phyloP scores from a whole-genome alignment of 2,113 vertebrate species.

The Grammomys dolichurus region DNA sequence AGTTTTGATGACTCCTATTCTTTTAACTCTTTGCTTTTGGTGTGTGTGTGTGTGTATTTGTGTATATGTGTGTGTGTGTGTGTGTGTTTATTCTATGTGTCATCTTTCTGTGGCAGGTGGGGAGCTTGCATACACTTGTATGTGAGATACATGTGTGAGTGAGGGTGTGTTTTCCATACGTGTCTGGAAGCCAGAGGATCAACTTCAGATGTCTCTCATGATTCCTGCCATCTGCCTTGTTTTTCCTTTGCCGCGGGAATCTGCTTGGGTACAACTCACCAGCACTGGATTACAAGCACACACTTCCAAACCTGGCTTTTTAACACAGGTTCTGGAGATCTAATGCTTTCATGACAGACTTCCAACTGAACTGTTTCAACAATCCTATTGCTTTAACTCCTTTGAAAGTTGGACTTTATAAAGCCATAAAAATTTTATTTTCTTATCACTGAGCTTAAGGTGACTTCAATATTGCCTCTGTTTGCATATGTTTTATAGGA shows the following conservation, averaged over 20 bases:
- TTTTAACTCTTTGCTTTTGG: background rate
- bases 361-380: background rate
- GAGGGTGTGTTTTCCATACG: background rate
- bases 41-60: background rate
- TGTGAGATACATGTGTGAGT: background rate
- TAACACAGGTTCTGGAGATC: background rate
- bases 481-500: background rate
- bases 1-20: constrained; percentile 26
- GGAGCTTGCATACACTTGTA: background rate
- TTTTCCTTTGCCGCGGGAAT: background rate
- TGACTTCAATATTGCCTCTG: background rate
- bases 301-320: background rate
- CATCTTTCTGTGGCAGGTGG: background rate
- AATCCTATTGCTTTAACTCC: background rate
- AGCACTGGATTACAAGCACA: background rate
- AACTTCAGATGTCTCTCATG: background rate
- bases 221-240: background rate
- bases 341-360: background rate
- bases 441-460: background rate
- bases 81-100: background rate
- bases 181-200: background rate
- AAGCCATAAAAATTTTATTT: background rate
- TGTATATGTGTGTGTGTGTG: background rate
- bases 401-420: background rate
- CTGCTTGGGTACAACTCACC: background rate